Evolutionary conservation across 2,113 vertebrate genomes (phyloP).

Genomic region (Zosterops pallidus): DNA sequence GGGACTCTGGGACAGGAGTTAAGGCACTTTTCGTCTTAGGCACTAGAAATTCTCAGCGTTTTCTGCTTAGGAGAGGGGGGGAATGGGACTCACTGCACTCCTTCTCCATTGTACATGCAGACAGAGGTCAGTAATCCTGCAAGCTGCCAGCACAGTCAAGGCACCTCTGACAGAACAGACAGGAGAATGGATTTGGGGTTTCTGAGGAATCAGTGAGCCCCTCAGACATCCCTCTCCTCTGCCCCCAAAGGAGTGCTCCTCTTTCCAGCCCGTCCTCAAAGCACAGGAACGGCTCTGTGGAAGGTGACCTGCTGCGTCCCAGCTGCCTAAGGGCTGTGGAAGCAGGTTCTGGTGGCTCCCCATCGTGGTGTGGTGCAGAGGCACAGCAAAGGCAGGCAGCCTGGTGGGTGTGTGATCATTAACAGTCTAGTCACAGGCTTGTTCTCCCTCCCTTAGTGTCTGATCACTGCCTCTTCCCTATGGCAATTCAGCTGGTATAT

Average conservation of each 20-base stretch:
- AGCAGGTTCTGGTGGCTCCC: constrained; percentile 33
- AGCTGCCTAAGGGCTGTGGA: neutral
- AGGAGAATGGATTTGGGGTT: neutral
- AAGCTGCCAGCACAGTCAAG: neutral
- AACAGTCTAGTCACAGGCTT: constrained; percentile 66
- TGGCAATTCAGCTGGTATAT: constrained; percentile 36
- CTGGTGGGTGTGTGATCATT: constrained; percentile 59
- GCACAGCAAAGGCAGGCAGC: constrained; percentile 33
- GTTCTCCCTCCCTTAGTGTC: neutral
- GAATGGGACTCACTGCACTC: neutral
- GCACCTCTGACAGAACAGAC: neutral
- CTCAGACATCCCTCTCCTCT: neutral
- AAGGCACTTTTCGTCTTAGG: constrained; percentile 69
- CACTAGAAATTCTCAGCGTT: constrained; percentile 56
- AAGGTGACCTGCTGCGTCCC: neutral
- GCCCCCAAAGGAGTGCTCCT: neutral
- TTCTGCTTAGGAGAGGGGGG: constrained; percentile 19
- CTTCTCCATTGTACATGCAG: constrained; percentile 25
- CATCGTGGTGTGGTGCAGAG: constrained; percentile 29
- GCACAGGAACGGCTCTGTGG: neutral
- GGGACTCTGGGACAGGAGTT: constrained; percentile 68
- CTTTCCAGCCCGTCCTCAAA: neutral
- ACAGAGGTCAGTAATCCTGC: constrained; percentile 38
- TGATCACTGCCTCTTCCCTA: constrained; percentile 42
- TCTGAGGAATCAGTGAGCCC: neutral